These are phyloP conservation scores for Chirona hameri DNA, from an alignment of 2,888 invertebrate genomes.

Conservation along the genomic window DNA sequence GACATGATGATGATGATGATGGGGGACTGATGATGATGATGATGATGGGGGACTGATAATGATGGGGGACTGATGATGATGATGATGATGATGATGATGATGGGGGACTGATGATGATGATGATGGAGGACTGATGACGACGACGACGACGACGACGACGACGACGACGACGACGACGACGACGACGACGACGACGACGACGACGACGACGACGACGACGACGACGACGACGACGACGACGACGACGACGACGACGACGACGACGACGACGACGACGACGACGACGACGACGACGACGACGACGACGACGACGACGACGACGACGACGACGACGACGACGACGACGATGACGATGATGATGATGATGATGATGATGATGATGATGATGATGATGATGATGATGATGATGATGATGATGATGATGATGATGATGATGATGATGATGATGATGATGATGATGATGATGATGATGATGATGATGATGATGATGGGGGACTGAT, in stretches of 20 bases:
- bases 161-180: too few species aligned
- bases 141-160: neutral
- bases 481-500: too few species aligned
- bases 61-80: too few species aligned
- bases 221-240: neutral
- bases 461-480: too few species aligned
- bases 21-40: too few species aligned
- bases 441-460: too few species aligned
- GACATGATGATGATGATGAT: too few species aligned
- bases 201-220: neutral
- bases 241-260: neutral
- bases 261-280: conserved; percentile 24
- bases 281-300: conserved; percentile 12
- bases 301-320: neutral
- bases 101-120: too few species aligned
- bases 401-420: neutral
- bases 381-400: conserved; percentile 22
- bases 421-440: too few species aligned
- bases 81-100: too few species aligned
- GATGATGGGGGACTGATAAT: too few species aligned
- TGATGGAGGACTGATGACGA: too few species aligned
- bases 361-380: neutral
- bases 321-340: conserved; percentile 26
- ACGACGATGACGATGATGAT: neutral
- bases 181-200: neutral